Evolutionary conservation across 2,113 vertebrate genomes (phyloP).

Genomic region (Gallinago jamesoni): DNA sequence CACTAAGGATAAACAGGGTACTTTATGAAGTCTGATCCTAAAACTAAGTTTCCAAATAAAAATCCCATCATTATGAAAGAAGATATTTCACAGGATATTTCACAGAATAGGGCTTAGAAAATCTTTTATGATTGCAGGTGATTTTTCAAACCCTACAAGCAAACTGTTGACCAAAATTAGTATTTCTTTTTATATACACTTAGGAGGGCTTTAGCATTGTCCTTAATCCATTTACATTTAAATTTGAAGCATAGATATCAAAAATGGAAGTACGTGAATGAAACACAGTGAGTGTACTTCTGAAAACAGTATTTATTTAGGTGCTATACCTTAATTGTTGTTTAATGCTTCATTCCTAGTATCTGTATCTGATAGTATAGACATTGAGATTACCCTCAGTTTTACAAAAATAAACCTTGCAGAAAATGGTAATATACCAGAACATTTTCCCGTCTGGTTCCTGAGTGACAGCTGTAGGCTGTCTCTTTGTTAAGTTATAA

Average conservation of each 20-base stretch:
- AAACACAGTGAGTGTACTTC: neutral
- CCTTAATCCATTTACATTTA: neutral
- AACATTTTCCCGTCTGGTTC: slow-evolving; percentile 18
- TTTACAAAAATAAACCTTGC: slow-evolving; percentile 15
- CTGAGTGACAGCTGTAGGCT: slow-evolving; percentile 1
- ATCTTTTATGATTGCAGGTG: neutral
- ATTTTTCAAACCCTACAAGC: neutral
- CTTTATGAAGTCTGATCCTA: neutral
- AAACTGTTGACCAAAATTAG: neutral
- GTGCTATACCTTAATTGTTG: neutral
- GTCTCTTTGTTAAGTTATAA: neutral
- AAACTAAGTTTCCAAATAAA: neutral
- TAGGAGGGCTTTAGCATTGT: neutral
- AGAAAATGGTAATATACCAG: neutral
- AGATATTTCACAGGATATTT: neutral
- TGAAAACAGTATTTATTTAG: slow-evolving; percentile 2
- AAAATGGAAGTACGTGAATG: neutral
- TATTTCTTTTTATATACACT: neutral
- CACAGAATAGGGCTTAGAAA: neutral
- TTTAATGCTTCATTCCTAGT: neutral
- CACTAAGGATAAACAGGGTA: neutral
- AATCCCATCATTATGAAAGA: neutral
- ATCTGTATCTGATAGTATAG: neutral
- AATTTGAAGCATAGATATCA: neutral
- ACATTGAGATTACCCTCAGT: neutral